These are phyloP conservation scores for Odontocerum albicorne DNA, from an alignment of 2,888 invertebrate species.

Conservation along the genomic window DNA sequence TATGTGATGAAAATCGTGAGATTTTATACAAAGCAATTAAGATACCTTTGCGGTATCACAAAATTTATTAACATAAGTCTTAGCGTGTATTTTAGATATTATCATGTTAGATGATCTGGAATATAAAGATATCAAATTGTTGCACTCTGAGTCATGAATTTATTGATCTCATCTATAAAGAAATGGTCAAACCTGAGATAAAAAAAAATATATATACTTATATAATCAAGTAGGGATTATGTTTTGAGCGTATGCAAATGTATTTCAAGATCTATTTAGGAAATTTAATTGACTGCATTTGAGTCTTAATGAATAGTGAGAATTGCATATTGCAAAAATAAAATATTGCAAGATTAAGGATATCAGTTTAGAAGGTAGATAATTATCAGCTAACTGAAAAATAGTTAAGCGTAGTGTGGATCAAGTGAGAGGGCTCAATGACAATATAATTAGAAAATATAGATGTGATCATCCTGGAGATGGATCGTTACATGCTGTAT, in stretches of 20 bases:
- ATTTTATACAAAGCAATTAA: slow-evolving; percentile 35
- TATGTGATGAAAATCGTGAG: slow-evolving; percentile 38
- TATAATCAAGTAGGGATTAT: slow-evolving; percentile 1
- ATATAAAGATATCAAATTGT: slow-evolving; percentile 10
- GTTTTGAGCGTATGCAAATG: neutral
- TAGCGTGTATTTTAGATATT: slow-evolving; percentile 68
- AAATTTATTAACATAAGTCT: slow-evolving; percentile 20
- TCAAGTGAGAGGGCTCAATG: slow-evolving; percentile 56
- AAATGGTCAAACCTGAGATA: slow-evolving; percentile 1
- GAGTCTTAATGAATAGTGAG: slow-evolving; percentile 34
- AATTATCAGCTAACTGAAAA: slow-evolving; percentile 6
- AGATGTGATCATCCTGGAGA: slow-evolving; percentile 17
- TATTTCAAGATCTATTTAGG: slow-evolving; percentile 14
- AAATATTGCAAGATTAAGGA: slow-evolving; percentile 7
- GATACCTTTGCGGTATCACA: slow-evolving; percentile 36
- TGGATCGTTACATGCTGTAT: slow-evolving; percentile 23
- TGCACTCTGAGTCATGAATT: neutral
- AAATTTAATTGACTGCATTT: slow-evolving; percentile 21
- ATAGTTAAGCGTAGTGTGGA: slow-evolving; percentile 41
- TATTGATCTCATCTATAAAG: slow-evolving; percentile 17
- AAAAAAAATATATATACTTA: neutral
- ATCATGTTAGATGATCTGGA: slow-evolving; percentile 48
- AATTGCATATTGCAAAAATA: slow-evolving; percentile 30
- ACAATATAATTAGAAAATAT: slow-evolving; percentile 57
- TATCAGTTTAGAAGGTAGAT: slow-evolving; percentile 17